Evolutionary conservation across 2,888 invertebrate species (phyloP).

Genomic region (Heliconius ismenius): DNA sequence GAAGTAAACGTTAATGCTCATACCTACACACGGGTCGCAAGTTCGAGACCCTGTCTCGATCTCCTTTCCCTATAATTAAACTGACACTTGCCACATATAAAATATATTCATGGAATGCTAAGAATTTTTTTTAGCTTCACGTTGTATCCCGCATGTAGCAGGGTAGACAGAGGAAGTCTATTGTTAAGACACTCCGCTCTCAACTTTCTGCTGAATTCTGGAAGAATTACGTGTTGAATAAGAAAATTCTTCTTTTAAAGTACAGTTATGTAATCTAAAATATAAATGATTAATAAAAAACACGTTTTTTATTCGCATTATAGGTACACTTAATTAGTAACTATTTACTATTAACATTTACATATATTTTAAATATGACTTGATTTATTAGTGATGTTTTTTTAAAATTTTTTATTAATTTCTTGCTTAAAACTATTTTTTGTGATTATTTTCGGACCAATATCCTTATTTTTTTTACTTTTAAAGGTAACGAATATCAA

Average conservation of each 20-base stretch:
- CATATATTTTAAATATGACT: background rate
- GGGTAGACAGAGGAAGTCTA: too few relatives aligned
- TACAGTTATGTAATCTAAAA: background rate
- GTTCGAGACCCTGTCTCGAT: background rate
- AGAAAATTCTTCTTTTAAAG: background rate
- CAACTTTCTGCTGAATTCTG: too few relatives aligned
- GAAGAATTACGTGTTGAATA: too few relatives aligned
- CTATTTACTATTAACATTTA: background rate
- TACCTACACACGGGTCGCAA: background rate
- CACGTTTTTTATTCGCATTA: background rate
- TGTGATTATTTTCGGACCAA: background rate
- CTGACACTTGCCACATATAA: background rate
- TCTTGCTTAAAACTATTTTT: background rate
- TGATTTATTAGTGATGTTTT: background rate
- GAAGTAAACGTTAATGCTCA: too few relatives aligned
- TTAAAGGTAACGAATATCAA: background rate
- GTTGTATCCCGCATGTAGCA: too few relatives aligned
- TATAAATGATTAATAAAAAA: background rate
- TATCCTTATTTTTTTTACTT: background rate
- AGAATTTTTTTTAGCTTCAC: background rate
- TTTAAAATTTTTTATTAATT: background rate
- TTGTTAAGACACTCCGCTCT: too few relatives aligned
- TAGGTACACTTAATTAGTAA: too few relatives aligned
- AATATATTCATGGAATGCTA: background rate
- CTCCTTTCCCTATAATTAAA: background rate